Evolutionary conservation across 2,888 invertebrate genomes (phyloP), one percentile per base, ranked within the genome.

Genomic region (Eueremaeus valkanovi): DNA sequence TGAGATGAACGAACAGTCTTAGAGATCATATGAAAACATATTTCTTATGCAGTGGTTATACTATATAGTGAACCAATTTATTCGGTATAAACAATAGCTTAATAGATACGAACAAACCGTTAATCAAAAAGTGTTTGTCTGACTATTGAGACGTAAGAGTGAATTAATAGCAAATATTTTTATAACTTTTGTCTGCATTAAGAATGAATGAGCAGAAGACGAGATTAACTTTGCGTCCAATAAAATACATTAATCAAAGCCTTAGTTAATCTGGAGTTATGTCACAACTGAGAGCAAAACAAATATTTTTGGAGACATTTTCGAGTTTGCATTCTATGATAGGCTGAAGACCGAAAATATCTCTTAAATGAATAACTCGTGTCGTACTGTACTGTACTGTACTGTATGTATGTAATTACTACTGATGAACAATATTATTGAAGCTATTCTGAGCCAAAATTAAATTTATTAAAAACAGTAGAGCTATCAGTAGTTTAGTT

Each of bases 181-280:
- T 51, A 21, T 51, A 51, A 51, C 51, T 51, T 51, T 21, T 51
- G 51, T 21, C 21, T 45, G 3, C 45, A 16, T 9, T 9, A 45
- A 2, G 21, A 51, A 51, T 51, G 51, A 21, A 51, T 51, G 51
- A 45, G 51, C 36, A 36, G 11, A 36, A 36, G 36, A 11, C 36
- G 51, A 51, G 51, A 51, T 51, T 51, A 51, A 51, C 51, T 51
- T 21, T 21, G 51, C 51, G 51, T 51, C n/a, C 51, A 51, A 51
- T 51, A n/a, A n/a, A 51, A 21, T 21, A 5, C 51, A 51, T 51
- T 51, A 51, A 51, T 51, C 51, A 51, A 51, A 51, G 21, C 3
- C 21, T 51, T 51, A 21, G 51, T 21, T 51, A 51, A 51, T 51
- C 51, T 21, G 18, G 2, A 5, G 51, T n/a, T n/a, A n/a, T n/a